Percentiles rank a stretch among this genome's conserved stretches.
Conservation (phyloP, 2,888 invertebrate genomes). For the Cheiracanthium punctorium region DNA sequence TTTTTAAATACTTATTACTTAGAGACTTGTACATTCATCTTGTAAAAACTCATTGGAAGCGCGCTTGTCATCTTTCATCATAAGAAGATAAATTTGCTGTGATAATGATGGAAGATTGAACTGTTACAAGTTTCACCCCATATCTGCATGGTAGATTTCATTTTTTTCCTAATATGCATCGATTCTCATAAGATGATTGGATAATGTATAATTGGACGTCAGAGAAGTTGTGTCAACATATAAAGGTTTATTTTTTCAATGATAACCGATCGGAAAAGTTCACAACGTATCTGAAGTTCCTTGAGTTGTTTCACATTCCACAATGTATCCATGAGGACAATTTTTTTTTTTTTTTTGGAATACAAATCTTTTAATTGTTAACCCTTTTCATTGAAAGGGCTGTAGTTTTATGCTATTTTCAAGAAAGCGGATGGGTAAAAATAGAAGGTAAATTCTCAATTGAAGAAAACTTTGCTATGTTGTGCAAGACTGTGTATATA, state of each 20-base stretch:
- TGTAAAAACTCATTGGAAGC: neutral
- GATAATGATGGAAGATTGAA: neutral
- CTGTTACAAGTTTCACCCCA: neutral
- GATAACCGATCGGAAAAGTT: no score
- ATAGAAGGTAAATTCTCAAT: no score
- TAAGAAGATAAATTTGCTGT: neutral
- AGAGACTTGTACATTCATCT: slow-evolving; percentile 14
- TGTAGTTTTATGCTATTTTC: no score
- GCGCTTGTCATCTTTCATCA: neutral
- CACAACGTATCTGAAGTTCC: neutral
- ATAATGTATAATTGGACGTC: no score
- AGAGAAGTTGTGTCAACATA: neutral
- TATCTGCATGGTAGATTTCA: neutral
- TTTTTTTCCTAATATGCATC: neutral
- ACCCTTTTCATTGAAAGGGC: no score
- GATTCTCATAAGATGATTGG: no score
- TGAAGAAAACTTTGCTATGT: no score
- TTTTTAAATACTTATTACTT: slow-evolving; percentile 77
- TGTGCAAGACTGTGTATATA: no score
- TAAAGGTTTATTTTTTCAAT: no score
- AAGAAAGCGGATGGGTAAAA: no score
- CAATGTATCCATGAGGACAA: neutral
- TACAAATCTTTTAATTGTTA: no score
- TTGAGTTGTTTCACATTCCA: neutral
- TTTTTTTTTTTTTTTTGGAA: no score